A percentile compares a stretch with the other conserved stretches of the same genome.
Conservation (phyloP, 2,888 invertebrate genomes). For the Koerneria pararmatus region DNA sequence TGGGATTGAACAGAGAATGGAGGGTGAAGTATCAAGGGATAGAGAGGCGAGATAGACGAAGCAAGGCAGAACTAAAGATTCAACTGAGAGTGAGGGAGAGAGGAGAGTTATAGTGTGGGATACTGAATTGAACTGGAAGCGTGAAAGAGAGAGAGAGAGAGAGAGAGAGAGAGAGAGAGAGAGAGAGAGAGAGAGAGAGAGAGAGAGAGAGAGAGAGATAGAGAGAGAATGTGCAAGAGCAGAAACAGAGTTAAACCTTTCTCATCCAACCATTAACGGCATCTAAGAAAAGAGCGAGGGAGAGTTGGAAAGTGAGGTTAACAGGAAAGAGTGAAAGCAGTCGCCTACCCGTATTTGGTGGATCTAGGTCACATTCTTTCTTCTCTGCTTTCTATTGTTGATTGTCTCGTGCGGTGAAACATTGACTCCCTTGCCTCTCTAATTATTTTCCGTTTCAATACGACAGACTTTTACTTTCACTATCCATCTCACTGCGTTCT, state of each 20-base stretch:
- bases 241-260: background rate
- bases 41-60: no score
- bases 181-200: background rate
- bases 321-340: background rate
- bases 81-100: no score
- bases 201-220: constrained; percentile 1
- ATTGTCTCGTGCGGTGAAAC: no score
- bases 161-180: background rate
- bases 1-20: no score
- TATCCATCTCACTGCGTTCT: no score
- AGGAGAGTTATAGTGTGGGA: constrained; percentile 6
- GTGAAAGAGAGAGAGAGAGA: constrained; percentile 10
- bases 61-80: no score
- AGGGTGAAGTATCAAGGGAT: no score
- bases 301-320: background rate
- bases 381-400: no score
- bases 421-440: no score
- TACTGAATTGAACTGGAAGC: background rate
- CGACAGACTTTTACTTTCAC: no score
- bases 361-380: no score
- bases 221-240: constrained; percentile 9
- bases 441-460: no score
- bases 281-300: background rate
- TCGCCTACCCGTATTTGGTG: background rate
- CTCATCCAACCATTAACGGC: background rate